Conservation (phyloP, 2,797 vertebrate genomes). For the Karalla daura region DNA sequence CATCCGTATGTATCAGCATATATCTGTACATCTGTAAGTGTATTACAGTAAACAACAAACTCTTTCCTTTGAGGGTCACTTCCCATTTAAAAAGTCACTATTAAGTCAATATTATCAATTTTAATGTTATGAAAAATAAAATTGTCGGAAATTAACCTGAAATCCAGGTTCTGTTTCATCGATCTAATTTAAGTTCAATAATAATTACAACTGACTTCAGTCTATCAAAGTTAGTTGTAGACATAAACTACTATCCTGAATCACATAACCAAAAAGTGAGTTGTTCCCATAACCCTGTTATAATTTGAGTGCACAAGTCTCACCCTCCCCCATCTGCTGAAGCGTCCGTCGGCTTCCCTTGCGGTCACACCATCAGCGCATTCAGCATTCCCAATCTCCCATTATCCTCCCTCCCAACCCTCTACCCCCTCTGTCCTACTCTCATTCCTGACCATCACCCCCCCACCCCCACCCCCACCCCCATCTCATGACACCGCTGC, state of each 20-base stretch:
- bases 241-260: neutral
- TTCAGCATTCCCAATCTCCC: slow-evolving; percentile 65
- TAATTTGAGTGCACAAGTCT: slow-evolving; percentile 27
- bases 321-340: slow-evolving; percentile 60
- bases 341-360: slow-evolving; percentile 61
- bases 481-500: slow-evolving; percentile 59
- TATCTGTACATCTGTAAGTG: too few species aligned
- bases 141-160: too few species aligned
- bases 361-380: slow-evolving; percentile 60
- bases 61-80: too few species aligned
- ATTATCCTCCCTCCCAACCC: slow-evolving; percentile 52
- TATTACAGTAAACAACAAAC: too few species aligned
- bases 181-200: too few species aligned
- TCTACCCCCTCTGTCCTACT: slow-evolving; percentile 38
- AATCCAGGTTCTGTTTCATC: too few species aligned
- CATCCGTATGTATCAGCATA: too few species aligned
- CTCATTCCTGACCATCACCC: slow-evolving; percentile 54
- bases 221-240: neutral
- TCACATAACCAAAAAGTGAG: slow-evolving; percentile 21
- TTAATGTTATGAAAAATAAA: too few species aligned
- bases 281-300: slow-evolving; percentile 38
- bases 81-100: too few species aligned
- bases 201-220: too few species aligned
- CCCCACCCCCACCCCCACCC: too few species aligned
- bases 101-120: too few species aligned